phyloP scores from a whole-genome alignment of 1,140 invertebrate genomes.

The Pomacea maculata region DNA sequence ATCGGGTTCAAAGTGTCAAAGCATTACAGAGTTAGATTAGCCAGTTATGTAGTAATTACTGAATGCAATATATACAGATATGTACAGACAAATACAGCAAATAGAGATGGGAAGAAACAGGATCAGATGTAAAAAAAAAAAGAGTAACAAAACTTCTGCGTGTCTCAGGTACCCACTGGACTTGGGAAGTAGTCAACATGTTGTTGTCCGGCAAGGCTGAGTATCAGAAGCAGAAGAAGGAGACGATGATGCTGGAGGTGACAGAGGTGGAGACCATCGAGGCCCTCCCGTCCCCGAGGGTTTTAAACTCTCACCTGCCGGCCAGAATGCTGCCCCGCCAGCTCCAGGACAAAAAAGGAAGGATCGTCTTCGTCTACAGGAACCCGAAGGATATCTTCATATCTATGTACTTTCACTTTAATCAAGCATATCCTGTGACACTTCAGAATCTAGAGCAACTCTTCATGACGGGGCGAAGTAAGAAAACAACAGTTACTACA shows the following conservation, averaged over 20 bases:
- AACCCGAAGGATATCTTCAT: slow-evolving; percentile 42
- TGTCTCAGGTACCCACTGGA: slow-evolving; percentile 33
- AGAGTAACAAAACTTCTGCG: too few relatives aligned
- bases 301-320: slow-evolving; percentile 34
- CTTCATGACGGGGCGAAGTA: neutral
- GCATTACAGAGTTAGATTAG: neutral
- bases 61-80: neutral
- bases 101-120: neutral
- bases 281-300: slow-evolving; percentile 22
- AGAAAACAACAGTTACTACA: neutral
- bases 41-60: neutral
- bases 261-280: slow-evolving; percentile 23
- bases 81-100: neutral
- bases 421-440: neutral
- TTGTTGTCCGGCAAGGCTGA: slow-evolving; percentile 26
- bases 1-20: neutral
- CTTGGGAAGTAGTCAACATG: slow-evolving; percentile 33
- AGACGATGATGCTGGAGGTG: slow-evolving; percentile 21
- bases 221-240: slow-evolving; percentile 13
- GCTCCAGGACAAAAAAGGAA: slow-evolving; percentile 28
- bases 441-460: neutral
- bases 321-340: slow-evolving; percentile 28
- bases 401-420: slow-evolving; percentile 30
- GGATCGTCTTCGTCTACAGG: slow-evolving; percentile 29
- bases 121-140: too few relatives aligned